Evolutionary conservation across 2,888 invertebrate species (phyloP).

Genomic region (Ormyrus thymus): DNA sequence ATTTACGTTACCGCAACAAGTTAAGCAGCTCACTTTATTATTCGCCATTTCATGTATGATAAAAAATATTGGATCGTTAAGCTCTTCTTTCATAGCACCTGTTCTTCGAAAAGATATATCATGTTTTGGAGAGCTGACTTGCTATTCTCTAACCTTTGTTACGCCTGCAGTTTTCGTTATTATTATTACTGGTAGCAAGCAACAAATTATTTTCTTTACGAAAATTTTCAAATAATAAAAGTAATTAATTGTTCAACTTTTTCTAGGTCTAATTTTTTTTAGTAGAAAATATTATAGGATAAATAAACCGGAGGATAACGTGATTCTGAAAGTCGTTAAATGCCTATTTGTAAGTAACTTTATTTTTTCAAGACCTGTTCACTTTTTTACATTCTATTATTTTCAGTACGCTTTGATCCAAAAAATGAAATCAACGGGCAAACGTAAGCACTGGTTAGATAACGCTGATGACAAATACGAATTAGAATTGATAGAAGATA

Average conservation of each 20-base stretch:
- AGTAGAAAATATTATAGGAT: slow-evolving; percentile 87
- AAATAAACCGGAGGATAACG: slow-evolving; percentile 87
- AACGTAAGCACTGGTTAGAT: slow-evolving; percentile 91
- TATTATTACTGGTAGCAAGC: slow-evolving; percentile 86
- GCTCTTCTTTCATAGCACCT: slow-evolving; percentile 92
- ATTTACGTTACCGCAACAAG: slow-evolving; percentile 88
- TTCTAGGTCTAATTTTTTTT: slow-evolving; percentile 86
- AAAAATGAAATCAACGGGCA: slow-evolving; percentile 76
- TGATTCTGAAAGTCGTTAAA: slow-evolving; percentile 84
- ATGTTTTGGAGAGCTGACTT: slow-evolving; percentile 86
- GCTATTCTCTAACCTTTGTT: slow-evolving; percentile 91
- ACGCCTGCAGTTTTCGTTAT: slow-evolving; percentile 86
- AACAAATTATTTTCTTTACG: slow-evolving; percentile 61
- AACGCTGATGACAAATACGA: slow-evolving; percentile 89
- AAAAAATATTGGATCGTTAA: slow-evolving; percentile 92
- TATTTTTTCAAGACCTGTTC: slow-evolving; percentile 18
- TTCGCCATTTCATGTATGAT: slow-evolving; percentile 96
- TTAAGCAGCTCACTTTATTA: slow-evolving; percentile 85
- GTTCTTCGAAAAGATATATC: slow-evolving; percentile 86
- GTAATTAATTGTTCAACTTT: too few species aligned
- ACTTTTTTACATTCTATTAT: slow-evolving; percentile 38
- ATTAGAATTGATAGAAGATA: slow-evolving; percentile 83
- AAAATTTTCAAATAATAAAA: neutral
- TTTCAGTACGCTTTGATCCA: slow-evolving; percentile 76
- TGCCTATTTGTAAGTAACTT: slow-evolving; percentile 84